A percentile compares a stretch with the other conserved stretches of the same genome.
Evolutionary conservation across 1,140 invertebrate genomes (phyloP).

Genomic region (Helicoverpa armigera): DNA sequence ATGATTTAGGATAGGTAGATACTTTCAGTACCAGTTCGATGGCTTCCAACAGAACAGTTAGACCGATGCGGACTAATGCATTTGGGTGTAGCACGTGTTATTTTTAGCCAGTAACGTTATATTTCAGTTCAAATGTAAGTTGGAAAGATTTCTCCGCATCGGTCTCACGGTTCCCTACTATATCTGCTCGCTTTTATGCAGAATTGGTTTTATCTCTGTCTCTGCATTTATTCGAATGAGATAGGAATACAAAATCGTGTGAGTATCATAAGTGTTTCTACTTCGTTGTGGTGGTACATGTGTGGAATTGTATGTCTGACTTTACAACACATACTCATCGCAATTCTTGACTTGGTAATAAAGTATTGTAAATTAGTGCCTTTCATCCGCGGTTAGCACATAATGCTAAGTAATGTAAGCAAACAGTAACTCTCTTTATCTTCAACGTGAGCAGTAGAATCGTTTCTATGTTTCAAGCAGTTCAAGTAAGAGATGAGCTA

Average conservation of each 20-base stretch:
- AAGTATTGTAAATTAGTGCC: conserved; percentile 39
- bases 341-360: conserved; percentile 38
- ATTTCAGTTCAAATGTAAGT: conserved; percentile 18
- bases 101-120: conserved; percentile 16
- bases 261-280: conserved; percentile 47
- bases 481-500: conserved; percentile 34
- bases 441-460: conserved; percentile 3
- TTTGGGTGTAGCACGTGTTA: conserved; percentile 11
- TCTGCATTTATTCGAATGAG: conserved; percentile 81
- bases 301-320: conserved; percentile 53
- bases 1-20: conserved; percentile 46
- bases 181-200: conserved; percentile 62
- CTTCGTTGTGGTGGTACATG: conserved; percentile 42
- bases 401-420: conserved; percentile 28
- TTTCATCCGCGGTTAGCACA: conserved; percentile 18
- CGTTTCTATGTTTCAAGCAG: conserved; percentile 18
- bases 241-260: conserved; percentile 66
- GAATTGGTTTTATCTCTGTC: conserved; percentile 68
- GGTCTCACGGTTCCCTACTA: conserved; percentile 20
- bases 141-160: not conserved
- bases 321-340: conserved; percentile 55
- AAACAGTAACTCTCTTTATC: conserved; percentile 2
- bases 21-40: conserved; percentile 46
- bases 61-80: conserved; percentile 12
- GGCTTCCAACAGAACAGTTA: conserved; percentile 40